Percentiles rank a stretch among this genome's conserved stretches.
Conservation (phyloP, 2,113 vertebrate species). For the Barbus barbus region DNA sequence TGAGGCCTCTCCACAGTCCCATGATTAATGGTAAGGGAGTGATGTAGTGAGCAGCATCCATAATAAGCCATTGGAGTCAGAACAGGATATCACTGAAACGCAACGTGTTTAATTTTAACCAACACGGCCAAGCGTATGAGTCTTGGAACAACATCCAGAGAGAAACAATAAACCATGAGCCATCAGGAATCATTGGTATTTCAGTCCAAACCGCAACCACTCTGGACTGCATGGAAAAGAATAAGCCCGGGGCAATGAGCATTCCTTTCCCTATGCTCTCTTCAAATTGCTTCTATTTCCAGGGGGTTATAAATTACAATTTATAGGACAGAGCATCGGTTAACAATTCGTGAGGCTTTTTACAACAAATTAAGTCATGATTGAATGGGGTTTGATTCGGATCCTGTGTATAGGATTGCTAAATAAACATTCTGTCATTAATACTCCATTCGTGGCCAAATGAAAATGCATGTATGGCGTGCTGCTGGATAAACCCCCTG, state of each 20-base stretch:
- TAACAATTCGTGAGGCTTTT: conserved; percentile 23
- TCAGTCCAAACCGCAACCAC: conserved; percentile 46
- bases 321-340: conserved; percentile 21
- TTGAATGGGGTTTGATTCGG: background rate
- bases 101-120: conserved; percentile 4
- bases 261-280: conserved; percentile 49
- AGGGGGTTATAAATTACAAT: conserved; percentile 42
- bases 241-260: conserved; percentile 52
- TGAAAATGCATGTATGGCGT: conserved; percentile 16
- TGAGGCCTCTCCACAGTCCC: background rate
- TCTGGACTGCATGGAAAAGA: conserved; percentile 43
- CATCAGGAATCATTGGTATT: conserved; percentile 55
- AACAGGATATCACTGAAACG: conserved; percentile 19
- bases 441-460: conserved; percentile 3
- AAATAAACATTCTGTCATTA: conserved; percentile 22
- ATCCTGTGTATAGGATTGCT: conserved; percentile 8
- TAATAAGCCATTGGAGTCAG: conserved; percentile 27
- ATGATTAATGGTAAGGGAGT: conserved; percentile 1
- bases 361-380: conserved; percentile 2
- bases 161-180: conserved; percentile 54
- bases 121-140: conserved; percentile 26
- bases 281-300: conserved; percentile 51
- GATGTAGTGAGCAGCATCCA: conserved; percentile 8
- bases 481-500: conserved; percentile 19
- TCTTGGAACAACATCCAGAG: conserved; percentile 44